Evolutionary conservation across 2,113 vertebrate species (phyloP).

Genomic region (Conger conger): DNA sequence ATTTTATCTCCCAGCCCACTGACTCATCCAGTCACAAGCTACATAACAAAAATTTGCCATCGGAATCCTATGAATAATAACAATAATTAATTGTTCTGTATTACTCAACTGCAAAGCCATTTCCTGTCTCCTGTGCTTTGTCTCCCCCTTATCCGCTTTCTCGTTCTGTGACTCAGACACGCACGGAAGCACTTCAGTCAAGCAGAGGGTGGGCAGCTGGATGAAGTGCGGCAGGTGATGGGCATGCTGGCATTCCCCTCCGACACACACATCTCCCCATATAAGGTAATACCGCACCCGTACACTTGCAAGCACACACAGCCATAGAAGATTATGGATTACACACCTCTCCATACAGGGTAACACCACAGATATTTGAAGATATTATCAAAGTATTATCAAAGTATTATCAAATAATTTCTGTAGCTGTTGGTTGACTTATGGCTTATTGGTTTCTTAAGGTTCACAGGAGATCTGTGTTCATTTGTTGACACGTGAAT

Average conservation of each 20-base stretch:
- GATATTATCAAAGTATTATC: no score
- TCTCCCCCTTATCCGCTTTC: background rate
- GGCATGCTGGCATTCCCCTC: slow-evolving; percentile 98
- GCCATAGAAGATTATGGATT: background rate
- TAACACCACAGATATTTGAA: background rate
- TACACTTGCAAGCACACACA: background rate
- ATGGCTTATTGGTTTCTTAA: no score
- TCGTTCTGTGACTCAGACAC: slow-evolving; percentile 73
- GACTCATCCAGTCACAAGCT: background rate
- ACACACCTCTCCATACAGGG: background rate
- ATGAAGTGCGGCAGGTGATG: slow-evolving; percentile 98
- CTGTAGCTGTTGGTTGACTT: no score
- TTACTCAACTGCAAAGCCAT: background rate
- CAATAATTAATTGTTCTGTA: background rate
- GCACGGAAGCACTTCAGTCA: slow-evolving; percentile 98
- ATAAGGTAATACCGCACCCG: slow-evolving; percentile 80
- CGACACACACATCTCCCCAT: slow-evolving; percentile 97
- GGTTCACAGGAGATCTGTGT: no score
- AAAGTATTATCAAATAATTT: no score
- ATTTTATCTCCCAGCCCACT: no score
- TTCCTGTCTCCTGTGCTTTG: background rate
- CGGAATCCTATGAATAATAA: background rate
- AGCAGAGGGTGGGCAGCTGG: slow-evolving; percentile 94
- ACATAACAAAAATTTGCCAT: background rate
- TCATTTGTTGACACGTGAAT: no score